These are phyloP conservation scores for Achlya flavicornis DNA, from an alignment of 2,888 invertebrate genomes.

Conservation along the genomic window DNA sequence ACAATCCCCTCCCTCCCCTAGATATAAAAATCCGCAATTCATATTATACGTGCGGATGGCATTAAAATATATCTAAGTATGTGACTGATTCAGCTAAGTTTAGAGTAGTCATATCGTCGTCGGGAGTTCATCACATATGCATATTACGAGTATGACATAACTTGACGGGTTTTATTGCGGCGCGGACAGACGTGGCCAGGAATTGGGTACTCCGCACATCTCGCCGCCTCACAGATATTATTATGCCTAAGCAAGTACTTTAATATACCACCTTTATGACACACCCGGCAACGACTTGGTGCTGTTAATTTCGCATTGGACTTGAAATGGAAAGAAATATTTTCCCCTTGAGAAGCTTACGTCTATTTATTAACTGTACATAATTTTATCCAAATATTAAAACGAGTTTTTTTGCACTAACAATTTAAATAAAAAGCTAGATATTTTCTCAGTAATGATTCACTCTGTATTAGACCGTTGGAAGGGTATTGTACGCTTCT, in stretches of 20 bases:
- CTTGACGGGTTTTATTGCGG: constrained; percentile 72
- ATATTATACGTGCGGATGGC: constrained; percentile 30
- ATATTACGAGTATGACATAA: constrained; percentile 68
- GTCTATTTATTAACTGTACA: not conserved
- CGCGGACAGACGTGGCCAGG: constrained; percentile 71
- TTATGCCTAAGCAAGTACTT: constrained; percentile 60
- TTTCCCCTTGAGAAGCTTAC: not conserved
- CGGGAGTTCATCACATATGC: constrained; percentile 71
- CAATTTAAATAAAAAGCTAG: not conserved
- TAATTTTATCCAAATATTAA: not conserved
- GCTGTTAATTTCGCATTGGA: constrained; percentile 56
- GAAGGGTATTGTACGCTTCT: no score
- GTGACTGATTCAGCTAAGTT: constrained; percentile 59
- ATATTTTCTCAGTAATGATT: no score
- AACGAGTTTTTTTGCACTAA: not conserved
- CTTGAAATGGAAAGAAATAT: constrained; percentile 15
- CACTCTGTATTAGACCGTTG: no score
- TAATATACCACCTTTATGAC: constrained; percentile 70
- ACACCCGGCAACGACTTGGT: constrained; percentile 42
- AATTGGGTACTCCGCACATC: constrained; percentile 54
- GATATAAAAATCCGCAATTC: constrained; percentile 34
- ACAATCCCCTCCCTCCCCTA: no score
- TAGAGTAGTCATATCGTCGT: constrained; percentile 54
- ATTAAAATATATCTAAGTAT: constrained; percentile 44
- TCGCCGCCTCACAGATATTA: constrained; percentile 52